Evolutionary conservation across 2,797 vertebrate species (phyloP), one percentile per base, ranked within the genome.

Genomic region (Clarias laeviceps): DNA sequence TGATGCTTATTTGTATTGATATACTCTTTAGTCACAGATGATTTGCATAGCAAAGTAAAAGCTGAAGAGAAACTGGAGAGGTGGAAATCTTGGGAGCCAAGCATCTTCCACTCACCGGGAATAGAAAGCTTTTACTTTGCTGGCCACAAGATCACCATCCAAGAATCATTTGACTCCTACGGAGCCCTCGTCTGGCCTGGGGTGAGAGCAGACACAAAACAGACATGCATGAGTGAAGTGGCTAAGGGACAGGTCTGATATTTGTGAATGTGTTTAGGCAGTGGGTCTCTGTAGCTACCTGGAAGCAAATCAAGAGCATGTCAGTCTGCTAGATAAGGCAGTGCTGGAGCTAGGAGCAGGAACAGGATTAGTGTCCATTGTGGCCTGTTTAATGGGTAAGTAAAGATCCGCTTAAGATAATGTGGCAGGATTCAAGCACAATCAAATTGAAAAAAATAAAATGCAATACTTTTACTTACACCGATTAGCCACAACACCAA

Each of bases 291-390:
- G 97, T 87, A 95, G 95, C 3, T 99, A 97, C 90, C 92, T 99
- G 94, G 97, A 98, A 89, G 96, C 97, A 90, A 97, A 99, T 88
- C 93, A 92, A 88, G 94, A 97, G 68, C 94, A 96, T 91, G 82
- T 97, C 88, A 94, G 93, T 90, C 91, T 99, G 88, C 94, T 92
- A 93, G 96, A 94, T 90, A 95, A 95, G 87, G 91, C 96, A 0
- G 94, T 98, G 82, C 92, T 99, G 82, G 98, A 99, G 94, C 94
- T 99, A 2, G 98, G 98, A 70, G 97, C 98, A 74, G 98, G 97
- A 89, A 98, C 97, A 54, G 98, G 97, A 45, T 91, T 99, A 77
- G 93, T 98, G 88, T 98, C 98, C 83, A 96, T 97, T 32, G 96
- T 98, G 90, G 96, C 97, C 88, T 96, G 96, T 91, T 94, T 99